A percentile compares a stretch with the other conserved stretches of the same genome.
Conservation (phyloP, 2,888 invertebrate species). For the Drosophila anomelani region DNA sequence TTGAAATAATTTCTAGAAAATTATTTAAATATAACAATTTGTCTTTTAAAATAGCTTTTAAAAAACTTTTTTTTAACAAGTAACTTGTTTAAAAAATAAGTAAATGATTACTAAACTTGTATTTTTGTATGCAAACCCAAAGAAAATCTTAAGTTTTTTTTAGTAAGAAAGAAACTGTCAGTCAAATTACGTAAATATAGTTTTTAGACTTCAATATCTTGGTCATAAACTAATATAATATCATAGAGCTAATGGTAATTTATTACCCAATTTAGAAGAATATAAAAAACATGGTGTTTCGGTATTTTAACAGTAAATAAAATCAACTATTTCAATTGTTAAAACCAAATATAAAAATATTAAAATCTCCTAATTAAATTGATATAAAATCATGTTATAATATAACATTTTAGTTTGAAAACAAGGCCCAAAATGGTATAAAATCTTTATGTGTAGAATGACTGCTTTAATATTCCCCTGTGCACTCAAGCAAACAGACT, state of each 20-base stretch:
- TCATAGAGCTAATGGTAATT: neutral
- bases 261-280: neutral
- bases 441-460: neutral
- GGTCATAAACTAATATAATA: neutral
- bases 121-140: no score
- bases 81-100: neutral
- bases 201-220: neutral
- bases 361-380: neutral
- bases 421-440: neutral
- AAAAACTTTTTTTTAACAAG: neutral
- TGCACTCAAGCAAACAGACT: conserved; percentile 58
- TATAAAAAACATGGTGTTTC: neutral
- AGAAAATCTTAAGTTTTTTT: neutral
- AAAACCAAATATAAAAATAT: neutral
- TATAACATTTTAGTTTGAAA: neutral
- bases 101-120: neutral
- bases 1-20: neutral
- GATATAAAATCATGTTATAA: neutral
- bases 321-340: no score
- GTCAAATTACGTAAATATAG: no score
- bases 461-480: neutral
- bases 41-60: neutral
- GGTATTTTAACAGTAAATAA: neutral
- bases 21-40: neutral
- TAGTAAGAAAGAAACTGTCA: neutral